Base-by-base conservation (phyloP, 1,140 invertebrate genomes). In the Drosophila arizonae region DNA sequence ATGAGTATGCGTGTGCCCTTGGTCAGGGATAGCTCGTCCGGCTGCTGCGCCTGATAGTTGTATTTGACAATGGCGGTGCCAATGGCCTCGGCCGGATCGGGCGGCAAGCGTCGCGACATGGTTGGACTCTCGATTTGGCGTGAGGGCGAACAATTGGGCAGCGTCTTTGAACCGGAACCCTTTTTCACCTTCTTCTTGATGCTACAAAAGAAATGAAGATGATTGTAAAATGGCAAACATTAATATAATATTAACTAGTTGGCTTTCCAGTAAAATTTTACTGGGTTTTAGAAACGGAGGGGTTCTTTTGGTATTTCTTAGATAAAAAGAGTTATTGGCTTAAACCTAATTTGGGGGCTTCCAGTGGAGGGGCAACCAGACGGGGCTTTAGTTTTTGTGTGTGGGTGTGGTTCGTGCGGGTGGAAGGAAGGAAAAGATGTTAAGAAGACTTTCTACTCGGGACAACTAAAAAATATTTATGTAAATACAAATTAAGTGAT, bases 11-110 rank as follows among this genome's bases (percentile, higher is more conserved):
- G 93, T 33, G 96, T 96, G 66, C 98, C 98, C 93, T 97, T 97
- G 43, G 96, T 95, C 48, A 99, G 93, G 1, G 97, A 96, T 6
- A 99, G 92, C 92, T 99, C 99, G 91, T 99, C 99, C 2, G 97
- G 94, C 92, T 99, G 97, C 93, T 99, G 97, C 30, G 98, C 98
- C 93, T 98, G 97, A 92, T 99, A 99, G 92, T 98, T 98, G 92
- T 98, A 99, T 93, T 99, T 99, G 60, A 98, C 98, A 65, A 98
- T 95, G 17, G 98, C 98, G 6, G 96, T 95, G 45, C 97, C 96
- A 77, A 97, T 97, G 13, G 96, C 96, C 92, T 98, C 96, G 58
- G 95, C 94, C 43, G 96, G 96, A 93, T 97, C 96, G n/a, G 95
- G 94, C 50, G 95, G 95, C 74, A 96, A 92, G 72, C 95, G 93